These are phyloP conservation scores for Poecilia picta DNA, from an alignment of 2,797 vertebrate genomes.

Conservation along the genomic window DNA sequence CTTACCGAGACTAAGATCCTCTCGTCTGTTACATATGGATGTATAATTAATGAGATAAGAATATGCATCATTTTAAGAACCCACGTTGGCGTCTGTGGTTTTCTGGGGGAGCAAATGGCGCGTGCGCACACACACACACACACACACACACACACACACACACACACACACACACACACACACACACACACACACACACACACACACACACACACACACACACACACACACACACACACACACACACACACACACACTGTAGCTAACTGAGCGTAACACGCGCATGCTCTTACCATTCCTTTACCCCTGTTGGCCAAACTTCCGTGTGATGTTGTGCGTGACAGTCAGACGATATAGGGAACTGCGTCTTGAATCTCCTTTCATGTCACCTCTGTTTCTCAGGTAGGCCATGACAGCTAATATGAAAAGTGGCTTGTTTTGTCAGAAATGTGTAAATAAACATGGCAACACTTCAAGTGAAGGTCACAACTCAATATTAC, in stretches of 20 bases:
- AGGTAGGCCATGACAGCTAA: constrained; percentile 77
- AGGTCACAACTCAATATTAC: constrained; percentile 82
- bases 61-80: constrained; percentile 82
- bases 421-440: constrained; percentile 83
- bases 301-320: constrained; percentile 66
- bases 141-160: not conserved
- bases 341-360: constrained; percentile 68
- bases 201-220: no score
- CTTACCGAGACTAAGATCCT: constrained; percentile 83
- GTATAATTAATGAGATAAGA: constrained; percentile 85
- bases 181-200: not conserved
- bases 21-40: constrained; percentile 85
- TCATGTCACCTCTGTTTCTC: constrained; percentile 77
- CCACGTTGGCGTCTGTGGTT: constrained; percentile 72
- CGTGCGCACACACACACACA: constrained; percentile 7
- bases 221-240: not conserved
- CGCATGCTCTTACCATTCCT: constrained; percentile 42
- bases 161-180: constrained; percentile 9
- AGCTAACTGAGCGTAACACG: constrained; percentile 35
- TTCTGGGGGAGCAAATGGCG: constrained; percentile 39
- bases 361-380: constrained; percentile 65
- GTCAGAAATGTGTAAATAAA: constrained; percentile 83
- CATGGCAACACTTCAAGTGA: constrained; percentile 82
- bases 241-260: constrained; percentile 11
- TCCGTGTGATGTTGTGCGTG: constrained; percentile 72